Evolutionary conservation across 1,140 invertebrate genomes (phyloP).

Genomic region (Cotesia vestalis): DNA sequence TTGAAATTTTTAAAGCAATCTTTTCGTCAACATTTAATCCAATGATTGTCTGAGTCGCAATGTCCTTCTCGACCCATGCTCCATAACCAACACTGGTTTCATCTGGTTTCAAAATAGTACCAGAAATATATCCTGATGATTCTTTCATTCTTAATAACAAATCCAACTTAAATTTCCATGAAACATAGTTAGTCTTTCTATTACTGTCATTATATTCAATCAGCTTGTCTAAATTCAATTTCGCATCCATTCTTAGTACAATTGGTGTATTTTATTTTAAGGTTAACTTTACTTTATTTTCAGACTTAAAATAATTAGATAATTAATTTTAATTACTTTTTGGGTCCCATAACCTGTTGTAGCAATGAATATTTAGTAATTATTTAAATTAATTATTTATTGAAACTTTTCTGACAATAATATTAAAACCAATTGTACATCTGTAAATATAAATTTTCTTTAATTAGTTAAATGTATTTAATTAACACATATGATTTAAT

Average conservation of each 20-base stretch:
- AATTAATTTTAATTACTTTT: neutral
- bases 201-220: neutral
- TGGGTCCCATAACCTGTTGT: slow-evolving; percentile 2
- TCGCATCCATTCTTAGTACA: neutral
- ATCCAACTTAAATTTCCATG: slow-evolving; percentile 11
- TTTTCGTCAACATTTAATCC: slow-evolving; percentile 43
- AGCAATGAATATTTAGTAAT: neutral
- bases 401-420: neutral
- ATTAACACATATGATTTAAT: no score
- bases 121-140: neutral
- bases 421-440: no score
- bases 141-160: neutral
- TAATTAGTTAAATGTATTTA: no score
- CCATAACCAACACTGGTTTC: neutral
- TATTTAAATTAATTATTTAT: neutral
- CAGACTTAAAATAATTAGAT: neutral
- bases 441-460: no score
- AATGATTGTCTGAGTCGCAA: slow-evolving; percentile 42
- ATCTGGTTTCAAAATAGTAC: neutral
- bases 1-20: slow-evolving; percentile 41
- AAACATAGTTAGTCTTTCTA: slow-evolving; percentile 1
- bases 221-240: slow-evolving; percentile 1
- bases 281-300: neutral
- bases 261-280: slow-evolving; percentile 3
- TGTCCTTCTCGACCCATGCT: slow-evolving; percentile 40